Percentiles rank a stretch among this genome's conserved stretches.
Evolutionary conservation across 2,797 vertebrate genomes (phyloP).

Genomic region (Gymnodraco acuticeps): DNA sequence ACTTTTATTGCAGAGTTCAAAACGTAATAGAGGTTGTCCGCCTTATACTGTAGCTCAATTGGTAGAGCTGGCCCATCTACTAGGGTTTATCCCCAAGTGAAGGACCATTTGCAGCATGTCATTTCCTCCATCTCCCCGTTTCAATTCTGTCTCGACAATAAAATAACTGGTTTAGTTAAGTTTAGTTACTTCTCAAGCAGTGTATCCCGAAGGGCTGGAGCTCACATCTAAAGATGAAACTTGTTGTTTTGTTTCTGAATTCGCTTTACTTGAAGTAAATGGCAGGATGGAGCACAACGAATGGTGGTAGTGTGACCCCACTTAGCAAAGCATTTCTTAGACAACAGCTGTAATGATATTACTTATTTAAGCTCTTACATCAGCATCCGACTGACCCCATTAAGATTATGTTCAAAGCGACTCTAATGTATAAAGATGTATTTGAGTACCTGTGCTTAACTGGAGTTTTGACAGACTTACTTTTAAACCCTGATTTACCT

Average conservation of each 20-base stretch:
- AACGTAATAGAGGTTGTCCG: too few species aligned
- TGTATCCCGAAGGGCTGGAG: not conserved
- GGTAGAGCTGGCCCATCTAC: too few species aligned
- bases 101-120: too few species aligned
- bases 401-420: constrained; percentile 4
- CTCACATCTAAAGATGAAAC: not conserved
- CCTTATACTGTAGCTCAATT: too few species aligned
- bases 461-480: not conserved
- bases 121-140: too few species aligned
- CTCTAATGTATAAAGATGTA: not conserved
- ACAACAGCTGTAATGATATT: constrained; percentile 21
- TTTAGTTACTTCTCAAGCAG: not conserved
- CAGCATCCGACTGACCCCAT: constrained; percentile 10
- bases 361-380: constrained; percentile 15
- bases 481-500: constrained; percentile 3
- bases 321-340: constrained; percentile 15
- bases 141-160: too few species aligned
- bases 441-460: not conserved
- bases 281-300: not conserved
- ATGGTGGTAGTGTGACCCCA: not conserved
- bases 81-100: too few species aligned
- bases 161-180: too few species aligned
- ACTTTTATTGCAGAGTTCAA: too few species aligned
- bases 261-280: not conserved
- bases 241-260: not conserved